These are phyloP conservation scores for Antheraea assamensis DNA, from an alignment of 2,888 invertebrate species.

Conservation along the genomic window DNA sequence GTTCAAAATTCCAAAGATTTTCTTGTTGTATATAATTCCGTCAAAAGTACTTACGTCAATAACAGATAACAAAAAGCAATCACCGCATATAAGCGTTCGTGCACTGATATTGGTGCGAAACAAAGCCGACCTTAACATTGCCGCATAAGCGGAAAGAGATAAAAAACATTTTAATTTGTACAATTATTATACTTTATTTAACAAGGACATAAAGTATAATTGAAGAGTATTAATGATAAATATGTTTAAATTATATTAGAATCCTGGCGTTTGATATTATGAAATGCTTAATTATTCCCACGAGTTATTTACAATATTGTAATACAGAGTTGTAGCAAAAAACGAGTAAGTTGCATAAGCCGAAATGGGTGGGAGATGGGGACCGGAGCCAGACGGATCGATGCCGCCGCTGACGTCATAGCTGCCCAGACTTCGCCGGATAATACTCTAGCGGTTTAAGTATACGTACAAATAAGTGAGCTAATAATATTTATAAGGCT, in stretches of 20 bases:
- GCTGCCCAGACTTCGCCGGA: conserved; percentile 41
- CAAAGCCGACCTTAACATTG: not conserved
- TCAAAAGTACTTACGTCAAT: not conserved
- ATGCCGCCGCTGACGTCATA: conserved; percentile 69
- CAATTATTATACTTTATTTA: not conserved
- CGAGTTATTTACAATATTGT: not conserved
- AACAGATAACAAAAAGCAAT: not conserved
- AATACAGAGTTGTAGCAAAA: conserved; percentile 6
- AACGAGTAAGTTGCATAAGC: conserved; percentile 66
- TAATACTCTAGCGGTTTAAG: conserved; percentile 21
- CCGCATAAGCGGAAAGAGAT: not conserved
- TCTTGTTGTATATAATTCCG: not conserved
- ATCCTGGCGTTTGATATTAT: not conserved
- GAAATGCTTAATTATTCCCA: not conserved
- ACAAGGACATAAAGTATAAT: not conserved
- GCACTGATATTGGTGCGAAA: not conserved
- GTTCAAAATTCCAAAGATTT: not conserved
- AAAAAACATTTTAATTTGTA: not conserved
- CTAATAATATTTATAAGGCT: not conserved
- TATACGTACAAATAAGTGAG: not conserved
- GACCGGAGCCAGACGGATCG: conserved; percentile 67
- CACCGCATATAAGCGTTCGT: not conserved
- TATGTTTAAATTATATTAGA: not conserved
- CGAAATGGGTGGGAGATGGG: conserved; percentile 40
- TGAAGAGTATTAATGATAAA: not conserved